These are phyloP conservation scores for Meteorus colon DNA, from an alignment of 2,888 invertebrate genomes.

Conservation along the genomic window DNA sequence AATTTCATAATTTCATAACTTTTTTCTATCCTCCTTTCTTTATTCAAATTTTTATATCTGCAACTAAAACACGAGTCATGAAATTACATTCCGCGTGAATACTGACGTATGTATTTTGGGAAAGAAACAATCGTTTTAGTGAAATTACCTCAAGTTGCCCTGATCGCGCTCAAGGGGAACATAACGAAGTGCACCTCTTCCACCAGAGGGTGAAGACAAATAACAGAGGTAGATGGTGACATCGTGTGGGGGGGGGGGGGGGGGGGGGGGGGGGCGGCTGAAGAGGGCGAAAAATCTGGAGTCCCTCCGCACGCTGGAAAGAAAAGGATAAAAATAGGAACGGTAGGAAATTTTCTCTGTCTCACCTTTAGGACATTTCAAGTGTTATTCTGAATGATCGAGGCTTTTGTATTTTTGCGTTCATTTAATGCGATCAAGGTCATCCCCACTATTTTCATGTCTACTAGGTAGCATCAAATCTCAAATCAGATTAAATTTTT, in stretches of 20 bases:
- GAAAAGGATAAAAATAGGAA: no score
- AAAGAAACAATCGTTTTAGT: not conserved
- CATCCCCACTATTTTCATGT: not conserved
- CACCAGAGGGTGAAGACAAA: no score
- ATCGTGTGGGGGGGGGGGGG: no score
- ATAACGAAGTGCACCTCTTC: no score
- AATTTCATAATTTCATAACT: not conserved
- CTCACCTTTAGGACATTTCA: not conserved
- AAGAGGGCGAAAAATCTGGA: no score
- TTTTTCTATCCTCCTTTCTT: not conserved
- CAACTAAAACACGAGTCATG: no score
- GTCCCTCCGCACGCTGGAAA: no score
- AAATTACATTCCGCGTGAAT: not conserved
- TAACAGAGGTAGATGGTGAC: no score
- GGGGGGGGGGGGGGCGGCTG: no score
- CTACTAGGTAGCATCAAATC: not conserved
- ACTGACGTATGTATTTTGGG: not conserved
- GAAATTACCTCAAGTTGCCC: no score
- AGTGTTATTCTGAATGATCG: not conserved
- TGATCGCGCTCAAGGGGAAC: no score
- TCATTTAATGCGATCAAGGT: not conserved
- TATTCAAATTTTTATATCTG: not conserved
- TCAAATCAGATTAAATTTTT: conserved; percentile 19
- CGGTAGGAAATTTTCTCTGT: no score
- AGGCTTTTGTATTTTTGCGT: not conserved